Conservation (phyloP, 2,797 vertebrate genomes). For the Oceanodroma leucorhoa region DNA sequence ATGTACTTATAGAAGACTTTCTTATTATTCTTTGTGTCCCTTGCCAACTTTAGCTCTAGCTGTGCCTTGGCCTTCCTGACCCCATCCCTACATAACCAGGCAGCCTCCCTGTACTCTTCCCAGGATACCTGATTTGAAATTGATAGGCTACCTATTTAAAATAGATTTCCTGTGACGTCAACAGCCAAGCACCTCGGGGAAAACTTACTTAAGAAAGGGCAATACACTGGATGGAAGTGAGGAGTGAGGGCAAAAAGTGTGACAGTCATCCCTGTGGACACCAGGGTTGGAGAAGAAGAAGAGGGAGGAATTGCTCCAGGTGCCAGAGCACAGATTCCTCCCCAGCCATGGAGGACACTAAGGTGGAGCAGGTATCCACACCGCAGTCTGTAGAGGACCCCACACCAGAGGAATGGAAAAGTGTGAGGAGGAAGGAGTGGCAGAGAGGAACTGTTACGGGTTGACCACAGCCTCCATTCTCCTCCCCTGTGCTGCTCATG, state of each 20-base stretch:
- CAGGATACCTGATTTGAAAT: background rate
- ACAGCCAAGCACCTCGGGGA: background rate
- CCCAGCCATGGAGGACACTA: background rate
- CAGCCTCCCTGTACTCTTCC: background rate
- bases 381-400: background rate
- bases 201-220: background rate
- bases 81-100: rapidly evolving
- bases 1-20: background rate
- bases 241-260: background rate
- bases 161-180: background rate
- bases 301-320: background rate
- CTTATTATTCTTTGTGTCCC: background rate
- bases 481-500: background rate
- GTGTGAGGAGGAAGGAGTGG: background rate
- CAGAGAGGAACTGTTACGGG: background rate
- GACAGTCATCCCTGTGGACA: background rate
- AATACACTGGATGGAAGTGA: background rate
- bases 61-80: background rate
- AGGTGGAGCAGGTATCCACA: background rate
- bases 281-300: background rate
- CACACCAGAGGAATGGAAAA: background rate
- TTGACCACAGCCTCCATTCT: background rate
- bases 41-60: background rate
- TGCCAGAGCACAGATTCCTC: background rate
- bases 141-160: background rate